Evolutionary conservation across 2,797 vertebrate genomes (phyloP).

Genomic region (Clarias fuscus): DNA sequence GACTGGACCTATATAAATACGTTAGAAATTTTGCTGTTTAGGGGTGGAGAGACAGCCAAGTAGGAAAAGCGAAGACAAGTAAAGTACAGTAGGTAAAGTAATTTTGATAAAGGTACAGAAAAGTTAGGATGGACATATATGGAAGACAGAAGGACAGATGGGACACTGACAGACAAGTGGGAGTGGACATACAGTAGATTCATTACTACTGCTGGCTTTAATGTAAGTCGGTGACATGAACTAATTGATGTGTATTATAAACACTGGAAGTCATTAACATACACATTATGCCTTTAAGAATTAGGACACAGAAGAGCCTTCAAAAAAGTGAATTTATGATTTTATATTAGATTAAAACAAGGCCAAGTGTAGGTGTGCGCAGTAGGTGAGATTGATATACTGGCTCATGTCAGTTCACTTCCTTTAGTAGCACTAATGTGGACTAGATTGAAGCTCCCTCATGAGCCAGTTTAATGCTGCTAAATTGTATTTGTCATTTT

Average conservation of each 20-base stretch:
- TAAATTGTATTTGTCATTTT: neutral
- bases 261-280: neutral
- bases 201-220: neutral
- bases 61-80: neutral
- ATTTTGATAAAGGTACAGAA: neutral
- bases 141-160: neutral
- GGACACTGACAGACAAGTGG: neutral
- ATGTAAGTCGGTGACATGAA: neutral
- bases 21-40: too few relatives aligned
- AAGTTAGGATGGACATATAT: neutral
- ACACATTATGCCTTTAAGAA: neutral
- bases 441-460: neutral
- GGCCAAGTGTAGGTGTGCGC: neutral
- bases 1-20: too few relatives aligned
- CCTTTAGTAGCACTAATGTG: neutral
- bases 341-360: neutral
- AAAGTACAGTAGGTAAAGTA: neutral
- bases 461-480: neutral
- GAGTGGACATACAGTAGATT: neutral
- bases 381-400: neutral
- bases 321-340: neutral
- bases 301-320: neutral
- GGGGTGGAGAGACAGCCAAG: neutral
- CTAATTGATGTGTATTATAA: neutral
- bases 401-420: neutral